Conservation (phyloP, 2,797 vertebrate genomes). For the Trematomus bernacchii region DNA sequence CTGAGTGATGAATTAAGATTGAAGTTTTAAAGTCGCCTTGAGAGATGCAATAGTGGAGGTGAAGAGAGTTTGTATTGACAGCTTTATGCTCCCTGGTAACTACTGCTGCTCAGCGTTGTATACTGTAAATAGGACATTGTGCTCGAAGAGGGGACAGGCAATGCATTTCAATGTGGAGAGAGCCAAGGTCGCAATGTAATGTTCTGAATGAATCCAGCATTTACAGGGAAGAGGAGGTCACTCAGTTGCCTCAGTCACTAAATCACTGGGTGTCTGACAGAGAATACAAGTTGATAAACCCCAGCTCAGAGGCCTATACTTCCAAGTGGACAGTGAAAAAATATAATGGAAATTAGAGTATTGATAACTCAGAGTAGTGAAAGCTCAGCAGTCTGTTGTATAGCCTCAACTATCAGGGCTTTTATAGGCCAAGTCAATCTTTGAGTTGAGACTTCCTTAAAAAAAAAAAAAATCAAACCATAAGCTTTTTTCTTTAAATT, state of each 20-base stretch:
- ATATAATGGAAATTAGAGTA: conserved; percentile 28
- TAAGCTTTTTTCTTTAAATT: conserved; percentile 18
- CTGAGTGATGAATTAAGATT: conserved; percentile 61
- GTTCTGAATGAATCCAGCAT: conserved; percentile 56
- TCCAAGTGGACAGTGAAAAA: conserved; percentile 23
- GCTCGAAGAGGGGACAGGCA: conserved; percentile 31
- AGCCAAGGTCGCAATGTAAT: conserved; percentile 69
- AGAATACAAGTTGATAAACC: conserved; percentile 65
- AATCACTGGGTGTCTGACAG: conserved; percentile 53
- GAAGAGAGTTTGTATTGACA: conserved; percentile 53
- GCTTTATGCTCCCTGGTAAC: conserved; percentile 68
- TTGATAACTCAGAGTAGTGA: conserved; percentile 47
- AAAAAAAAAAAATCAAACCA: conserved; percentile 29
- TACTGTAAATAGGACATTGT: conserved; percentile 62
- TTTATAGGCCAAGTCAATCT: conserved; percentile 12
- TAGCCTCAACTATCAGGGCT: conserved; percentile 41
- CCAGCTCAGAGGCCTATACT: conserved; percentile 20
- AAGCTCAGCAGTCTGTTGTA: conserved; percentile 45
- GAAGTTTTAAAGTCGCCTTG: conserved; percentile 63
- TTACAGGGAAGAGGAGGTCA: conserved; percentile 66
- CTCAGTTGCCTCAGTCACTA: conserved; percentile 43
- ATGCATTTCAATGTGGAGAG: conserved; percentile 71
- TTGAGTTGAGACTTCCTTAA: conserved; percentile 29
- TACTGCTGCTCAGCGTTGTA: conserved; percentile 52
- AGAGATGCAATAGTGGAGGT: conserved; percentile 55